Percentiles rank a stretch among this genome's conserved stretches.
These are phyloP conservation scores for zebrafish (Danio rerio) DNA, from an alignment of 2,113 vertebrate genomes.

Conservation along the genomic window DNA sequence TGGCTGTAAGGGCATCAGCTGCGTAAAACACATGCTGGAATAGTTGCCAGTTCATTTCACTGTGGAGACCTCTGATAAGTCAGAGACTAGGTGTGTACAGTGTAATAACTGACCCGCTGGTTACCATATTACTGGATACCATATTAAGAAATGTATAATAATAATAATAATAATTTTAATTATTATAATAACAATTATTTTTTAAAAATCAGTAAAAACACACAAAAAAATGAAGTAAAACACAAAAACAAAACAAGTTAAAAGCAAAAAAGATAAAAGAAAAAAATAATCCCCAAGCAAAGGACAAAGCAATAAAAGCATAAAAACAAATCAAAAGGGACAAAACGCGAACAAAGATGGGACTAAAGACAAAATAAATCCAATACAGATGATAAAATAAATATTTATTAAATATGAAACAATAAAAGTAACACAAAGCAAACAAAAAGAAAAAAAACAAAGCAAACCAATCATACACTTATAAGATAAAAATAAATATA, in stretches of 20 bases:
- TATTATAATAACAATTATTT: no score
- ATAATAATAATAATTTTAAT: not conserved
- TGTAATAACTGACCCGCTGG: not conserved
- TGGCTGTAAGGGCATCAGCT: no score
- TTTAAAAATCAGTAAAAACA: not conserved
- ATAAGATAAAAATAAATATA: no score
- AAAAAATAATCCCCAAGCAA: not conserved
- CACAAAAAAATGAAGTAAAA: not conserved
- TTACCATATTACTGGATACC: not conserved
- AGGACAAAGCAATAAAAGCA: not conserved
- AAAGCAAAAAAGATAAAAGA: not conserved
- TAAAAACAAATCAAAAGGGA: not conserved
- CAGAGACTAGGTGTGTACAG: not conserved
- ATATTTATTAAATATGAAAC: no score
- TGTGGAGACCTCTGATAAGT: not conserved
- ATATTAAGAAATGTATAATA: not conserved
- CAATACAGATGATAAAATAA: no score
- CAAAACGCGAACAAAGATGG: not conserved
- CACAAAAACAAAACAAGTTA: not conserved
- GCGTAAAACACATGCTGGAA: no score
- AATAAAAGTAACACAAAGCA: not conserved
- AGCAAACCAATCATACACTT: not conserved
- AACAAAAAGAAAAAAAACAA: not conserved
- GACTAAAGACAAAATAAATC: not conserved
- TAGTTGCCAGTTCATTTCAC: no score